phyloP scores from a whole-genome alignment of 2,113 vertebrate genomes.

The Chloroceryle aenea region DNA sequence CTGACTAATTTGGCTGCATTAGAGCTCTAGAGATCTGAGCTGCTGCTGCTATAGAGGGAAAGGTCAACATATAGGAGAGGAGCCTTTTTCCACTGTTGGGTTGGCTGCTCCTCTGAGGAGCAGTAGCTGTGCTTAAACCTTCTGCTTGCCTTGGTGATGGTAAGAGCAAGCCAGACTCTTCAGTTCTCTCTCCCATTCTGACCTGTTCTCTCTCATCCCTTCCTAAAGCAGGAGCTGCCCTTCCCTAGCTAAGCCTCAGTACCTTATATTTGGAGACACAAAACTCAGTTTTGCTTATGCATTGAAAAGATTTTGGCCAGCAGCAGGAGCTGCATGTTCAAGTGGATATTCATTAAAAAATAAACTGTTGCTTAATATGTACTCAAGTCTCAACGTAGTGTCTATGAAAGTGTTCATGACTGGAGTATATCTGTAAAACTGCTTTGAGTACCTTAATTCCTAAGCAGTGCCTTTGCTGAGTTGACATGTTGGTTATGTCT shows the following conservation, averaged over 20 bases:
- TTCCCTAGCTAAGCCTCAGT: background rate
- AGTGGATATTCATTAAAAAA: background rate
- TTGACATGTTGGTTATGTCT: background rate
- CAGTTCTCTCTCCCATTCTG: background rate
- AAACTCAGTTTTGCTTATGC: rapidly evolving
- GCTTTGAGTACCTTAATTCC: background rate
- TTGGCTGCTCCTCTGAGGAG: background rate
- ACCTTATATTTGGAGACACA: background rate
- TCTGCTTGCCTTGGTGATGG: background rate
- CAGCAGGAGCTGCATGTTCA: background rate
- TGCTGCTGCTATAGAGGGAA: background rate
- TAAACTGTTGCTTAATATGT: background rate
- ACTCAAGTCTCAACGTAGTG: background rate
- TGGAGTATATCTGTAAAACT: background rate
- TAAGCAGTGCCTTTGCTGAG: background rate
- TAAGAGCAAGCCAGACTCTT: background rate
- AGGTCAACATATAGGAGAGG: background rate
- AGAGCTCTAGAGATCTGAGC: background rate
- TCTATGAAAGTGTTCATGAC: background rate
- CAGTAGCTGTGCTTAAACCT: background rate
- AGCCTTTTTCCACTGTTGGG: background rate
- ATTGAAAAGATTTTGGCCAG: background rate
- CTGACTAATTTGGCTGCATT: background rate
- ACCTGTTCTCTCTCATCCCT: background rate
- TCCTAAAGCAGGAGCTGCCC: background rate